Percentiles rank a stretch among this genome's conserved stretches.
These are phyloP conservation scores for Odocoileus virginianus DNA, from an alignment of 2,113 vertebrate genomes.

Conservation along the genomic window DNA sequence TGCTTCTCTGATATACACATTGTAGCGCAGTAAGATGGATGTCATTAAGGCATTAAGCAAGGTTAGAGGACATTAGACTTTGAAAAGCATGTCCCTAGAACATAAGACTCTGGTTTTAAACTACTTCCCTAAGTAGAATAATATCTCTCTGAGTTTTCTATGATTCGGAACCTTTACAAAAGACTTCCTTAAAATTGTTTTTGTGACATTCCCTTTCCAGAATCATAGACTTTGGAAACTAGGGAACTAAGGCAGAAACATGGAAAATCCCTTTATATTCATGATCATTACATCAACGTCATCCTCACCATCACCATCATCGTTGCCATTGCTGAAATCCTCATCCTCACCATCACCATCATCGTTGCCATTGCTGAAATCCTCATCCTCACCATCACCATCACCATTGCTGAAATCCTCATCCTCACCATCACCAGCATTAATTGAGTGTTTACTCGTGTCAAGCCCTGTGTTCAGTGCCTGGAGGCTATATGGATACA, in stretches of 20 bases:
- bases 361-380: neutral
- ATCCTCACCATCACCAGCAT: too few species aligned
- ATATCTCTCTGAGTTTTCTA: neutral
- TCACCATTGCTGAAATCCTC: neutral
- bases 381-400: too few species aligned
- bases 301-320: too few species aligned
- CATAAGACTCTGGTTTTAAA: neutral
- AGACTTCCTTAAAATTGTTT: neutral
- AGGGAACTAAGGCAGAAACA: neutral
- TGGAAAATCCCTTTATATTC: neutral
- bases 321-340: neutral
- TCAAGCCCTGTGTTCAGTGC: neutral
- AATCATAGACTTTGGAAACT: neutral
- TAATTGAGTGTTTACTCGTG: neutral
- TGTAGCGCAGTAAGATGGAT: neutral
- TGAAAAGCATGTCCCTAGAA: neutral
- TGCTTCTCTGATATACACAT: neutral
- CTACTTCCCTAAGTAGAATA: neutral
- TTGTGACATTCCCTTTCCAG: neutral
- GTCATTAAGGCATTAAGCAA: neutral
- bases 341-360: too few species aligned
- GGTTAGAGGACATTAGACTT: neutral
- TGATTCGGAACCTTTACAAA: neutral
- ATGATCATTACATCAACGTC: neutral
- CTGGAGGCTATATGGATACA: neutral